These are phyloP conservation scores for Xenus cinereus DNA, from an alignment of 2,113 vertebrate genomes.

Conservation along the genomic window DNA sequence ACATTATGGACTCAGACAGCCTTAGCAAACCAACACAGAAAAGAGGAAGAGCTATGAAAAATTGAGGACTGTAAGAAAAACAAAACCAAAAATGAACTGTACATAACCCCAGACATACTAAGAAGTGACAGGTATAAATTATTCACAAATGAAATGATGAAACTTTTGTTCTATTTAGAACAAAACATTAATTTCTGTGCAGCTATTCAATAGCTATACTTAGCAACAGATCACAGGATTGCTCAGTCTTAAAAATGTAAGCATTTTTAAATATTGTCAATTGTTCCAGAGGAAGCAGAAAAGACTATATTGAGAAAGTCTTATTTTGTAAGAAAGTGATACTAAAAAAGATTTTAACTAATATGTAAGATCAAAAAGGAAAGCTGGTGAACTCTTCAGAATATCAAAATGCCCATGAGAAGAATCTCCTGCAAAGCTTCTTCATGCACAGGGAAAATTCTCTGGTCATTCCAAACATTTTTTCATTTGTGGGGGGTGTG, in stretches of 20 bases:
- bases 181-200: background rate
- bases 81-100: background rate
- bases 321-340: background rate
- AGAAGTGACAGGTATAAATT: background rate
- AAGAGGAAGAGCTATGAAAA: background rate
- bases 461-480: background rate
- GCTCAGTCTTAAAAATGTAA: background rate
- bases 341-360: background rate
- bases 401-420: background rate
- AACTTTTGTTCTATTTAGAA: background rate
- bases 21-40: background rate
- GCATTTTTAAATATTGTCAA: background rate
- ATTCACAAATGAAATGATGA: background rate
- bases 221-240: background rate
- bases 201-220: background rate
- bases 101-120: background rate
- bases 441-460: background rate
- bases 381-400: background rate
- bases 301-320: background rate
- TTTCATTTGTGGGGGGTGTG: background rate
- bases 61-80: background rate
- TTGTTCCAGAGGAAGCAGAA: background rate
- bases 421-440: background rate
- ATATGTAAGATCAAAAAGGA: background rate
- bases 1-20: background rate